These are phyloP conservation scores for Paraplagusia blochii DNA, from an alignment of 2,113 vertebrate genomes.

Conservation along the genomic window DNA sequence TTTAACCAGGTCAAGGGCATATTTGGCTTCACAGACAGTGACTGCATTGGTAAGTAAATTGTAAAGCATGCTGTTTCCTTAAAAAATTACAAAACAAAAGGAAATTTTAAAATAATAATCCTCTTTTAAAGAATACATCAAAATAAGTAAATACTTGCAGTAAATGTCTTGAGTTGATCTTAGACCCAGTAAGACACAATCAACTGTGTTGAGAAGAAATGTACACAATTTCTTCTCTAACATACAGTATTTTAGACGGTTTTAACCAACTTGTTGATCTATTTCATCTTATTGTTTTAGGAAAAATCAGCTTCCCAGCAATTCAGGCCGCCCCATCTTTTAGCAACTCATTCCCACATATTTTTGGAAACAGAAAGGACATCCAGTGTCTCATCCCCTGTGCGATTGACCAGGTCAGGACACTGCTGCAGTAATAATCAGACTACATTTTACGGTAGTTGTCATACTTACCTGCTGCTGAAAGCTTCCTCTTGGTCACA, in stretches of 20 bases:
- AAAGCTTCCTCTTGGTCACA: background rate
- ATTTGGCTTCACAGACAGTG: conserved; percentile 96
- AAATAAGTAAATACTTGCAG: too few species aligned
- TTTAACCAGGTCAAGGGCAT: conserved; percentile 99
- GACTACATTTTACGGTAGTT: background rate
- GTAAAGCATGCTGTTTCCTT: background rate
- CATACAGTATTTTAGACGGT: background rate
- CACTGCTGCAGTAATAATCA: background rate
- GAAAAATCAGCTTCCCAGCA: conserved; percentile 96
- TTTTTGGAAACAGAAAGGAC: conserved; percentile 84
- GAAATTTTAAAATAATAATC: too few species aligned
- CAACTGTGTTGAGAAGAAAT: too few species aligned
- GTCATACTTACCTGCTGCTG: background rate
- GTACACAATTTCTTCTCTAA: too few species aligned
- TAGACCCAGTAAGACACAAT: too few species aligned
- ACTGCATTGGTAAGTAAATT: conserved; percentile 86
- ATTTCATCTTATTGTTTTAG: conserved; percentile 63
- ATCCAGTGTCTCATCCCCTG: conserved; percentile 96
- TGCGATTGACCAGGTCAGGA: conserved; percentile 92
- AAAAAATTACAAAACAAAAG: too few species aligned
- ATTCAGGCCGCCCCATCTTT: conserved; percentile 96
- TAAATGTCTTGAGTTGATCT: too few species aligned
- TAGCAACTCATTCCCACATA: conserved; percentile 93
- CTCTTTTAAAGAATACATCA: too few species aligned
- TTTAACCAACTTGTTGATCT: background rate